Evolutionary conservation across 2,888 invertebrate genomes (phyloP), one percentile per base, ranked within the genome.

Genomic region (Camponotus fellah): DNA sequence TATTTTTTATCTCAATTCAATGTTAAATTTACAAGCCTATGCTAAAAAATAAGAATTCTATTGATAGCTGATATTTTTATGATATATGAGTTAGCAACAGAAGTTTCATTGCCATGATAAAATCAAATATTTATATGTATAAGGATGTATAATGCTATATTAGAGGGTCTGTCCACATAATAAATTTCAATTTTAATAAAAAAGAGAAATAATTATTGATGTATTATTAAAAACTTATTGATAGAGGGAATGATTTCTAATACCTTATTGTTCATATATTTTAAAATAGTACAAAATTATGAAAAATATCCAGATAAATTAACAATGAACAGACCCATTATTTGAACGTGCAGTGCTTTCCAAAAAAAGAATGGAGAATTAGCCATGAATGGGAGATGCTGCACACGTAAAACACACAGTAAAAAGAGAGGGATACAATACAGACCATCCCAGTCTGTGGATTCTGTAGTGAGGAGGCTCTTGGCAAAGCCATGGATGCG

Each of bases 401-500:
- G 83, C 21, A 76, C 62, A 74, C 32, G 9, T 21, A 43, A 43
- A 14, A 76, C 40, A 83, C 69, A 84, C 87, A 87, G 82, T 87
- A 37, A 88, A 86, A 90, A 88, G 90, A 89, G 88, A 89, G 82
- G 84, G 58, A 85, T 89, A 90, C 88, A 87, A 94, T 94, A 94
- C 94, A 95, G 95, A 94, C 94, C 94, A 91, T 94, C 94, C 94
- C 94, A 95, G 93, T 94, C 94, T 92, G 94, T 92, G 84, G 94
- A 91, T 90, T 94, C 94, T 92, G 93, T 94, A 94, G 94, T 94
- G 90, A 94, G 95, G 86, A 96, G 96, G 93, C 95, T 96, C 94
- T 96, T 96, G 95, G 96, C 95, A 95, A 96, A 96, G 94, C 95
- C 95, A 95, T 96, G 96, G 95, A 97, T 96, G 95, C 96, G 96